A percentile compares a stretch with the other conserved stretches of the same genome.
These are phyloP conservation scores for Potamilus streckersoni DNA, from an alignment of 1,140 invertebrate genomes.

Conservation along the genomic window DNA sequence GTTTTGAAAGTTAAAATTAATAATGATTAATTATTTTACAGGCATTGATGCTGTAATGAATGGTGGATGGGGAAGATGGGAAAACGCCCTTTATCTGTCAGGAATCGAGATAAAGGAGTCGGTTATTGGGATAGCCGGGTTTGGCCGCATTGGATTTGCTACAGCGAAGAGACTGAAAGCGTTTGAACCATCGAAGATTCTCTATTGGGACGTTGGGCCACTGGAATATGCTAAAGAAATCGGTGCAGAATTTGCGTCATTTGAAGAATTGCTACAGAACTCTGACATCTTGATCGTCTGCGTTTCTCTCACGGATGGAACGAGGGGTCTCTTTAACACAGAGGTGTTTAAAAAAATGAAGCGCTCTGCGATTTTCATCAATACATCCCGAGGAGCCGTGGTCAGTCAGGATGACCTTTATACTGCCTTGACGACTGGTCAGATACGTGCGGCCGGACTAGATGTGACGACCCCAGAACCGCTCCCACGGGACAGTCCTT, in stretches of 20 bases:
- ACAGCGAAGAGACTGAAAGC: constrained; percentile 77
- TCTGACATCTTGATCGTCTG: constrained; percentile 65
- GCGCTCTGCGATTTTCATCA: constrained; percentile 61
- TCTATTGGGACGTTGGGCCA: constrained; percentile 80
- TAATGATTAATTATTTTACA: constrained; percentile 11
- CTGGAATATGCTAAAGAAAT: constrained; percentile 74
- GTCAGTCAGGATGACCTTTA: constrained; percentile 64
- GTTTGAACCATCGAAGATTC: constrained; percentile 77
- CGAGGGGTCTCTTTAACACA: constrained; percentile 59
- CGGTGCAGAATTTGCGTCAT: constrained; percentile 77
- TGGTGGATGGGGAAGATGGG: constrained; percentile 79
- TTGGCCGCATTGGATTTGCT: constrained; percentile 80
- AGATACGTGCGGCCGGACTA: constrained; percentile 87
- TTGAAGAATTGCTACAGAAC: constrained; percentile 54
- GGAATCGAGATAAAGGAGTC: constrained; percentile 82
- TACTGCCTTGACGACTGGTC: constrained; percentile 62
- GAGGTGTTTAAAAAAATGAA: constrained; percentile 64
- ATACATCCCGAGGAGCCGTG: constrained; percentile 62
- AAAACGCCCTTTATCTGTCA: constrained; percentile 88
- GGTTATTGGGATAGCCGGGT: constrained; percentile 86
- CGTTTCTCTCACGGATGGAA: constrained; percentile 57
- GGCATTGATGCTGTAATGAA: constrained; percentile 44
- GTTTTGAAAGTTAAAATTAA: too few species aligned
- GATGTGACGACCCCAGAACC: constrained; percentile 96
- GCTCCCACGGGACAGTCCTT: constrained; percentile 81